Base-by-base conservation (phyloP, 2,113 vertebrate genomes). In the Pipa parva region DNA sequence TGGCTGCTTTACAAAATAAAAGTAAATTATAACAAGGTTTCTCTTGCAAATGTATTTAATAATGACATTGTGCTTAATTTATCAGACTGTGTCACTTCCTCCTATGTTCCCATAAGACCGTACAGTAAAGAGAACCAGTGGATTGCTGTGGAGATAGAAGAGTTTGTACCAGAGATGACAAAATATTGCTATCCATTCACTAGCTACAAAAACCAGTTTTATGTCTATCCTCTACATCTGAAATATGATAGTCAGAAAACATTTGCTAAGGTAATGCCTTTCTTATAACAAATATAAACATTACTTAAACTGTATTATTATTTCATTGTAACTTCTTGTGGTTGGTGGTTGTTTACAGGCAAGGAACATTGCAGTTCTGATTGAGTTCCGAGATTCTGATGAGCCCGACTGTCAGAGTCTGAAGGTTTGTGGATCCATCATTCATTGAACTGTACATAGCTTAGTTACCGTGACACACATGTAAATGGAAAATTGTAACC, bases 191-290 rank as follows among this genome's bases (percentile, higher is more conserved):
- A 91, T 65, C 97, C 97, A 2, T 98, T 93, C 80, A 95, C 93
- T 21, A 77, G 88, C 72, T 98, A 97, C 85, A 97, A 92, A 85
- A 97, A 98, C 79, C 95, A 94, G 33, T 87, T 99, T 37, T 99
- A 97, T 0, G 61, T 98, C 60, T 95, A 94, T 77, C 97, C 97
- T 1, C 72, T 91, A 78, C 96, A 96, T 73, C 81, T 99, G 76
- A 99, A 97, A 77, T 99, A 99, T 0, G 97, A 99, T 76, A 92
- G 89, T 85, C 96, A 99, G 85, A 99, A 99, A 79, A 89, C 90
- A 39, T 98, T 99, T 86, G 93, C 96, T 6, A 99, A 98, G 92
- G 97, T 95, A 81, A 83, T 49, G 3, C 26, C 7, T 36, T 18
- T 21, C 5, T 21, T 1, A 15, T 37, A 1, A 15, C 1, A 9